Evolutionary conservation across 2,797 vertebrate genomes (phyloP).

Genomic region (Atherinosoma microstoma): DNA sequence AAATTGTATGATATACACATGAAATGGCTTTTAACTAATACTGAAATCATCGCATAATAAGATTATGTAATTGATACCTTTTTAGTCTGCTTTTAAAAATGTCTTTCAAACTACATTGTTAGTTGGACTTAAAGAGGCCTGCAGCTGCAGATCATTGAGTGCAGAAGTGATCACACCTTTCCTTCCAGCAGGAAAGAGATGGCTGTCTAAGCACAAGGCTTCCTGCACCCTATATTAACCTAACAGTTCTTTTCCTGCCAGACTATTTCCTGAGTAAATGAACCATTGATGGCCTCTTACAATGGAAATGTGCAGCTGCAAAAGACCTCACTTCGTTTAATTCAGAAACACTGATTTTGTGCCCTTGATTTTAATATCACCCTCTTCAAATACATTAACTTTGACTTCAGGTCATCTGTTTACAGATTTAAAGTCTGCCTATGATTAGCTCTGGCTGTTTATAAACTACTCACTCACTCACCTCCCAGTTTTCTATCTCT

Average conservation of each 20-base stretch:
- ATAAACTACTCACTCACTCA: conserved; percentile 14
- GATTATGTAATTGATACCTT: background rate
- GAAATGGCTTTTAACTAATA: too few relatives aligned
- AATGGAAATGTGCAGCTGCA: conserved; percentile 63
- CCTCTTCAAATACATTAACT: conserved; percentile 8
- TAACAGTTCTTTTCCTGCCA: conserved; percentile 66
- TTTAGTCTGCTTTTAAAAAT: background rate
- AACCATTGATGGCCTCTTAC: conserved; percentile 44
- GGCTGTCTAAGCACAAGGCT: conserved; percentile 77
- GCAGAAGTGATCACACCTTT: conserved; percentile 74
- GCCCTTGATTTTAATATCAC: background rate
- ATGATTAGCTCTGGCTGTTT: conserved; percentile 30
- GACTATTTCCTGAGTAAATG: conserved; percentile 69
- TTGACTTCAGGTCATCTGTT: conserved; percentile 20
- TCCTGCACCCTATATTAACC: conserved; percentile 74
- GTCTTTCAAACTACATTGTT: background rate
- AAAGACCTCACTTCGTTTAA: conserved; percentile 16
- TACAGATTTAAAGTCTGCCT: background rate
- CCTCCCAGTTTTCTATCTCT: conserved; percentile 28
- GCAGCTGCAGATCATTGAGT: conserved; percentile 65
- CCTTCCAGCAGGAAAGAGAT: conserved; percentile 76
- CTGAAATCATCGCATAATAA: too few relatives aligned
- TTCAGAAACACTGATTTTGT: conserved; percentile 22
- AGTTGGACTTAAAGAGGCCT: conserved; percentile 31
- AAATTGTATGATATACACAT: too few relatives aligned